Base-by-base conservation (phyloP, 2,113 vertebrate genomes). In the Anarrhichthys ocellatus region DNA sequence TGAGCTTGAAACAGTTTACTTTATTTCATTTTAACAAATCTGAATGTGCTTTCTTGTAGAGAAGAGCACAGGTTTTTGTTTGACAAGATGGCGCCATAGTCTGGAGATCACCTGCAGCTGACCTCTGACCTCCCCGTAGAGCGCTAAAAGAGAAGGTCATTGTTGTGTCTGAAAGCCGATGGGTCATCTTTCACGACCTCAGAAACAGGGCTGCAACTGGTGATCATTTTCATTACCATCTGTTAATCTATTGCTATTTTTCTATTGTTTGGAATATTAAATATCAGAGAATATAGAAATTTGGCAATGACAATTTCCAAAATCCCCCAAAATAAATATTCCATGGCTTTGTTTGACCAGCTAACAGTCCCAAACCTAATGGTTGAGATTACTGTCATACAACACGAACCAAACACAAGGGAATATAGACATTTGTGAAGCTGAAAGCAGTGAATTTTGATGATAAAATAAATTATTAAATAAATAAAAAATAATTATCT, bases 111-210 rank as follows among this genome's bases (percentile, higher is more conserved):
- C 24, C 18, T 29, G 46, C 40, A 13, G 18, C 46, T 70, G 64
- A 75, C 34, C 76, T 74, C 52, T 44, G 54, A 68, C 44, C 68
- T 44, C 36, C 13, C 15, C 32, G 42, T 15, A 15, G 42, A 27
- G 7, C 0, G 34, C 1, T 14, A 9, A 34, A 22, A 32, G 42
- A 40, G n/a, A 6, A 6, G 36, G 20, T 66, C 6, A 24, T n/a
- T 11, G 61, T 61, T 61, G 14, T 20, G 58, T n/a, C 17, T 54
- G 0, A 54, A 52, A 56, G 48, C 4, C 40, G 3, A 66, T 42
- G 22, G 44, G 64, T 36, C 24, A 18, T 48, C 46, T 69, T 20
- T 36, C 32, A 62, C 6, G 0, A 20, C 22, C 14, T 32, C 5
- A 46, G 15, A 29, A 29, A 59, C 9, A 58, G 14, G 24, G 1